A percentile compares a stretch with the other conserved stretches of the same genome.
These are phyloP conservation scores for Caenorhabditis panamensis DNA, from an alignment of 2,888 invertebrate genomes.

Conservation along the genomic window DNA sequence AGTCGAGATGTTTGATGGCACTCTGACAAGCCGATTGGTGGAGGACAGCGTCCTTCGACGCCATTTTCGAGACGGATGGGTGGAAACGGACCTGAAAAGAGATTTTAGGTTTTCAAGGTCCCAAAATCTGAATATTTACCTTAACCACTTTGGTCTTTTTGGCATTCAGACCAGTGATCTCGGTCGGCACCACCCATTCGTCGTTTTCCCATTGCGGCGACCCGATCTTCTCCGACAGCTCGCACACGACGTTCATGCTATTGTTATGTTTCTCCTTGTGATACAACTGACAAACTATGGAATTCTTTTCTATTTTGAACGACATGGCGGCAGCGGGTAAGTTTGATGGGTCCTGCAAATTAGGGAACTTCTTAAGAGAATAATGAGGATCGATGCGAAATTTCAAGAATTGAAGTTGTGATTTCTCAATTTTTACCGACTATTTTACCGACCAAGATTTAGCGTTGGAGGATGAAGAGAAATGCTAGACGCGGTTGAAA, in stretches of 20 bases:
- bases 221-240: conserved; percentile 55
- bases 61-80: conserved; percentile 52
- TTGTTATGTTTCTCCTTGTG: conserved; percentile 57
- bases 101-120: background rate
- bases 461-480: background rate
- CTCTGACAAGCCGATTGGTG: conserved; percentile 52
- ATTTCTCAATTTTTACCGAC: too few species aligned
- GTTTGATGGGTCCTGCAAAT: conserved; percentile 58
- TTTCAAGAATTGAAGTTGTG: too few species aligned
- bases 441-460: background rate
- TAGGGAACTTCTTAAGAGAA: background rate
- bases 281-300: conserved; percentile 55
- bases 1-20: conserved; percentile 55
- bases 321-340: conserved; percentile 58
- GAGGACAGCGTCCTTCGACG: conserved; percentile 41
- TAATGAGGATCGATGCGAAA: background rate
- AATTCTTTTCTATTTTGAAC: conserved; percentile 61
- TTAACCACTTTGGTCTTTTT: conserved; percentile 59
- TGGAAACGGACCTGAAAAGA: conserved; percentile 42
- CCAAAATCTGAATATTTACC: background rate
- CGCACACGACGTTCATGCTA: conserved; percentile 58
- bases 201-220: conserved; percentile 51
- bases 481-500: background rate
- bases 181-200: conserved; percentile 59
- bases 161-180: conserved; percentile 49